A percentile compares a stretch with the other conserved stretches of the same genome.
Conservation (phyloP, 2,113 vertebrate species). For the Nesogale talazaci region DNA sequence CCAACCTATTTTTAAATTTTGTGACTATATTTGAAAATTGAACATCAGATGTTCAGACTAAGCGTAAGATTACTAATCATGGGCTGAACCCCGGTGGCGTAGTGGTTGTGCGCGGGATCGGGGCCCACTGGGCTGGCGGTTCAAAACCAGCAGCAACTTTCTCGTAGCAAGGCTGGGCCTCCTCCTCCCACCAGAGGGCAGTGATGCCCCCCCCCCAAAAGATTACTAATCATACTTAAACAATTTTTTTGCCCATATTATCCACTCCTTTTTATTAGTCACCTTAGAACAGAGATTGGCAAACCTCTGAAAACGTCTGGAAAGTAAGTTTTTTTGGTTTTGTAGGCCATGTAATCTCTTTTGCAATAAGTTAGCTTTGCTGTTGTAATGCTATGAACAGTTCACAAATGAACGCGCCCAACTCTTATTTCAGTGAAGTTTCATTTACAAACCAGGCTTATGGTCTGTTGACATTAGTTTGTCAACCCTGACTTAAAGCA, state of each 20-base stretch:
- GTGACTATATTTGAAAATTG: conserved; percentile 49
- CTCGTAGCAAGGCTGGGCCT: no score
- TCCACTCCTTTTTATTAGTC: conserved; percentile 31
- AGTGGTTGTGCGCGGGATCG: no score
- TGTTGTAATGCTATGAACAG: background rate
- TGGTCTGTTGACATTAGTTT: background rate
- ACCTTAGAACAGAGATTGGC: background rate
- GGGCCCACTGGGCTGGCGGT: no score
- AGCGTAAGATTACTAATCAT: conserved; percentile 18
- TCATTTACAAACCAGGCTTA: background rate
- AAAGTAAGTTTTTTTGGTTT: conserved; percentile 50
- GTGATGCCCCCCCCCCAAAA: no score
- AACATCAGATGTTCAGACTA: conserved; percentile 39
- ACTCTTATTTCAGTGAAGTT: background rate
- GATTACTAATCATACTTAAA: conserved; percentile 42
- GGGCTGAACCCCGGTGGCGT: no score
- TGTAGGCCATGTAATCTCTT: background rate
- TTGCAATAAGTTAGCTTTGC: conserved; percentile 17
- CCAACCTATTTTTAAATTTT: conserved; percentile 47
- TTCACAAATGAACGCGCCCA: background rate
- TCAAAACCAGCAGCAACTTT: no score
- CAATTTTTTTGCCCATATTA: background rate
- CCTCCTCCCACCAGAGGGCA: no score
- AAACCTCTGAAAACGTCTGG: background rate
- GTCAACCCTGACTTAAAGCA: background rate